Conservation (phyloP, 2,888 invertebrate genomes). For the Chelonus formosanus region DNA sequence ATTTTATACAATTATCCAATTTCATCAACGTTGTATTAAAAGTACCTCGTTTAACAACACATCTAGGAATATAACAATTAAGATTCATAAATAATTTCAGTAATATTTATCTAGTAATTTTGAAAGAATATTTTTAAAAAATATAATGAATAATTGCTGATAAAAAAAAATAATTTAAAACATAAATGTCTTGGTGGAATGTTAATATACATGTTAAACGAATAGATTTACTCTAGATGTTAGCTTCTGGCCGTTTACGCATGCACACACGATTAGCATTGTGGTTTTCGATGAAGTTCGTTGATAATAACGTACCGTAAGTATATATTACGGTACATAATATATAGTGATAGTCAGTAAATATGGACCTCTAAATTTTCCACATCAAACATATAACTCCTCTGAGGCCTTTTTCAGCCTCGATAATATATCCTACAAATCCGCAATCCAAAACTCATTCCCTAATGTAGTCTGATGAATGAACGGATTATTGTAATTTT, state of each 20-base stretch:
- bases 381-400: conserved; percentile 18
- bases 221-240: conserved; percentile 9
- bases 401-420: conserved; percentile 12
- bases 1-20: no score
- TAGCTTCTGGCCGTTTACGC: neutral
- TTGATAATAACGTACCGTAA: neutral
- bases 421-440: conserved; percentile 2
- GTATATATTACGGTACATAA: neutral
- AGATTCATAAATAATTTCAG: no score
- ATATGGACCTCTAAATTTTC: conserved; percentile 1
- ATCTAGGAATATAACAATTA: no score
- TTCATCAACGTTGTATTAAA: no score
- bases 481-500: conserved; percentile 11
- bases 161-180: neutral
- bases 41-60: no score
- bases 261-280: conserved; percentile 12
- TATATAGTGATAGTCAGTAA: neutral
- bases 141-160: neutral
- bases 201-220: neutral
- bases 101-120: no score
- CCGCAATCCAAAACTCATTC: conserved; percentile 12
- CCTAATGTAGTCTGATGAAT: conserved; percentile 17
- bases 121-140: neutral
- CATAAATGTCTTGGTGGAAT: conserved; percentile 13
- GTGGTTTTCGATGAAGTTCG: conserved; percentile 16